These are phyloP conservation scores for Muscicapa striata DNA, from an alignment of 2,797 vertebrate genomes.

Conservation along the genomic window DNA sequence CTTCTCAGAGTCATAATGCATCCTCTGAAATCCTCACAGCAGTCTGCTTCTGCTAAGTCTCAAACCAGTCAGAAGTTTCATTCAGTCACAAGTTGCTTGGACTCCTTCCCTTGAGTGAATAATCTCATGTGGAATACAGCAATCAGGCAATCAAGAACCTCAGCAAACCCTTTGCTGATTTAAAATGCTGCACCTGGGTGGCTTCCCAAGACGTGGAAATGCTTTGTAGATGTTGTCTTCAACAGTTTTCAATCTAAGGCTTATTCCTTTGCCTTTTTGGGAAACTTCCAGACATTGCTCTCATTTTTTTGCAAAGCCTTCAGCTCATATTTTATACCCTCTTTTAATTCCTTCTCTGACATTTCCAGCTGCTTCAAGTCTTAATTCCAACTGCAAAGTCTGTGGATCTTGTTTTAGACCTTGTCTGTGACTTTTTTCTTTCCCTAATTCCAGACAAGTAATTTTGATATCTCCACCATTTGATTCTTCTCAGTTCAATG, in stretches of 20 bases:
- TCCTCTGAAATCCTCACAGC: neutral
- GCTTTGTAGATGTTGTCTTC: neutral
- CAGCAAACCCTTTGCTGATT: neutral
- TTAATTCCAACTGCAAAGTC: neutral
- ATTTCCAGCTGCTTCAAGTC: neutral
- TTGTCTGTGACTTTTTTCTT: neutral
- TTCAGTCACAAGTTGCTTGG: neutral
- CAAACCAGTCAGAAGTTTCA: neutral
- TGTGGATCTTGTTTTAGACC: neutral
- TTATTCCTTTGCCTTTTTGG: neutral
- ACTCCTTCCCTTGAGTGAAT: neutral
- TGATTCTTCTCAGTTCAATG: neutral
- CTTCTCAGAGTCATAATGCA: neutral
- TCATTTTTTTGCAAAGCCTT: neutral
- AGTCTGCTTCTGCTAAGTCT: neutral
- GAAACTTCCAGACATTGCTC: neutral
- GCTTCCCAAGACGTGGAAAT: neutral
- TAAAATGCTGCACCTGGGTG: neutral
- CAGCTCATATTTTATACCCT: neutral
- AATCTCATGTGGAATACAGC: neutral
- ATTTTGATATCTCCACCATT: neutral
- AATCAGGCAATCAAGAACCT: neutral
- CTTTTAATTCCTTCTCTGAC: slow-evolving; percentile 2
- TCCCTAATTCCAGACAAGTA: neutral
- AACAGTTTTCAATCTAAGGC: neutral